A percentile compares a stretch with the other conserved stretches of the same genome.
These are phyloP conservation scores for Tympanoctomys barrerae DNA, from an alignment of 2,797 vertebrate genomes.

Conservation along the genomic window DNA sequence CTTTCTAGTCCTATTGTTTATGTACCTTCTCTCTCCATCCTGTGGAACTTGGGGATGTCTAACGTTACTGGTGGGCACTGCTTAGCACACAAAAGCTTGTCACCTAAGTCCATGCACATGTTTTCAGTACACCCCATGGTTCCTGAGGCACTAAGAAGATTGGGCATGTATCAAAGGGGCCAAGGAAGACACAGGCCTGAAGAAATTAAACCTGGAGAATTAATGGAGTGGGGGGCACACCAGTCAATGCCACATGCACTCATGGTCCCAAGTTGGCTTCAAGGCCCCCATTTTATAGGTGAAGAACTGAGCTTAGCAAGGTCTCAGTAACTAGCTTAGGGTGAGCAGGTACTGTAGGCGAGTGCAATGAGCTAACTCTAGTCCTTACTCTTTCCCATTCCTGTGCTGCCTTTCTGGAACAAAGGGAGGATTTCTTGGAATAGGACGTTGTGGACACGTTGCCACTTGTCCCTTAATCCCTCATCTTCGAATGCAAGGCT, in stretches of 20 bases:
- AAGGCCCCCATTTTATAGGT: neutral
- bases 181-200: neutral
- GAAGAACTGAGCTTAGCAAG: neutral
- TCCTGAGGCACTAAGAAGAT: neutral
- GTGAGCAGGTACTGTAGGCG: neutral
- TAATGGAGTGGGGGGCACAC: neutral
- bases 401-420: rapidly evolving
- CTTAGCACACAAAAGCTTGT: neutral
- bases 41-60: neutral
- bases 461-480: neutral
- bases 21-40: neutral
- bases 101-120: neutral
- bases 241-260: no score
- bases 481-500: neutral
- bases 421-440: neutral
- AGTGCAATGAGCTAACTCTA: neutral
- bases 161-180: neutral
- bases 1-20: neutral
- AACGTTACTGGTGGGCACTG: neutral
- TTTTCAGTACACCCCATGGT: neutral
- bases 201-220: neutral
- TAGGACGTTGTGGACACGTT: neutral
- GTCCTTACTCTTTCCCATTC: neutral
- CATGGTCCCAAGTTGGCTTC: neutral
- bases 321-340: neutral